These are phyloP conservation scores for Matsumyia berberina DNA, from an alignment of 2,888 invertebrate species.

Conservation along the genomic window DNA sequence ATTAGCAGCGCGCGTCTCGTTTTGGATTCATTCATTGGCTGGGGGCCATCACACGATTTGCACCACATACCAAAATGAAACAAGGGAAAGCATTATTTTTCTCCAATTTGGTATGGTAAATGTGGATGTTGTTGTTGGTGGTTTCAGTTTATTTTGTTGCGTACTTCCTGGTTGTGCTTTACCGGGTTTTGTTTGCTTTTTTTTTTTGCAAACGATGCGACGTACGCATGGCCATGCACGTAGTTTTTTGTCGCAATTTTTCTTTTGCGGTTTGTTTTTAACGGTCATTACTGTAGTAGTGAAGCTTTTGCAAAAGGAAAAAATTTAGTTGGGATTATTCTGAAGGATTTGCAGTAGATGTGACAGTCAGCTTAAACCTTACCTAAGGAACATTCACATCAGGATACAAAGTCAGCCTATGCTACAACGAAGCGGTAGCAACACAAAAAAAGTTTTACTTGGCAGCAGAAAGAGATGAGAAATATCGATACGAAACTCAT, in stretches of 20 bases:
- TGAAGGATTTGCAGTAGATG: too few relatives aligned
- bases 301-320: too few relatives aligned
- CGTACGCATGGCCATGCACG: constrained; percentile 42
- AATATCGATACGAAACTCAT: too few relatives aligned
- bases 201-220: constrained; percentile 27
- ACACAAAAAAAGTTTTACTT: too few relatives aligned
- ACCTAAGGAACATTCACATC: too few relatives aligned
- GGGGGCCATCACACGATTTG: constrained; percentile 57
- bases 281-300: too few relatives aligned
- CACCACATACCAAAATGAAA: constrained; percentile 51
- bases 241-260: constrained; percentile 39
- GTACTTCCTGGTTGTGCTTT: constrained; percentile 40
- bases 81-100: constrained; percentile 51
- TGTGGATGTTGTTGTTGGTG: constrained; percentile 8
- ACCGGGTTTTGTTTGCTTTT: constrained; percentile 14
- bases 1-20: constrained; percentile 31
- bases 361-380: too few relatives aligned
- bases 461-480: too few relatives aligned
- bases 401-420: too few relatives aligned
- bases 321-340: too few relatives aligned
- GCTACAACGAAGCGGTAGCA: too few relatives aligned
- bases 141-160: constrained; percentile 9
- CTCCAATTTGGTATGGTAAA: constrained; percentile 9
- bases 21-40: constrained; percentile 52
- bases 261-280: constrained; percentile 23